Base-by-base conservation (phyloP, 1,140 invertebrate species). In the Drosophila willistoni region DNA sequence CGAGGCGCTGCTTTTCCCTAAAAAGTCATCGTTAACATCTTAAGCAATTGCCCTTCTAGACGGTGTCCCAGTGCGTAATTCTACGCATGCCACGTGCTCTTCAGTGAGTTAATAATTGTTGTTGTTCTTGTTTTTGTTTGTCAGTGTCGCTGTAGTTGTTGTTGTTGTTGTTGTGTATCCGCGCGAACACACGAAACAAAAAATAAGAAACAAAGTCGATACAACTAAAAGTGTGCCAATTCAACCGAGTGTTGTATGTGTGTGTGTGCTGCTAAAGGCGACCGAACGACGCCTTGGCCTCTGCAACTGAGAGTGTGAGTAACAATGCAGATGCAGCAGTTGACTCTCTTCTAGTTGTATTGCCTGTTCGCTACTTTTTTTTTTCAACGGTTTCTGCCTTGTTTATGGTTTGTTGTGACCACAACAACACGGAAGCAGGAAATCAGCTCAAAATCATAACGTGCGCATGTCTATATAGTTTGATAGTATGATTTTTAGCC, bases 1-100 rank as follows among this genome's bases (percentile, higher is more conserved):
- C 84, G 84, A 84, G 84, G 78, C 84, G 80, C 74, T 84, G 84
- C 67, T 74, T 83, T 87, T 51, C 67, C 73, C 71, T 74, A 60
- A 61, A 69, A 78, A 70, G 51, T 70, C 54, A 78, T 70, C 68
- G 64, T 74, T 67, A 56, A 62, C 62, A 73, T 81, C 79, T 77
- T 47, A 74, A 39, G 44, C 44, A 69, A 70, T 51, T 65, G 69
- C 57, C 41, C 61, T 60, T 36, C 61, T 55, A 65, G 61, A 64
- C 70, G 65, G 60, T 67, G 44, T 57, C 62, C 57, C 39, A 39
- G 67, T 81, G 73, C 70, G 73, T 81, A 61, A 54, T 22, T 55
- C 57, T 51, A 61, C 41, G 65, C 14, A 22, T 19, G 44, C 10
- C 63, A 73, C 59, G 56, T 57, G 36, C 36, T 63, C 34, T 34